These are phyloP conservation scores for Patella ulyssiponensis DNA, from an alignment of 2,888 invertebrate genomes.

Conservation along the genomic window DNA sequence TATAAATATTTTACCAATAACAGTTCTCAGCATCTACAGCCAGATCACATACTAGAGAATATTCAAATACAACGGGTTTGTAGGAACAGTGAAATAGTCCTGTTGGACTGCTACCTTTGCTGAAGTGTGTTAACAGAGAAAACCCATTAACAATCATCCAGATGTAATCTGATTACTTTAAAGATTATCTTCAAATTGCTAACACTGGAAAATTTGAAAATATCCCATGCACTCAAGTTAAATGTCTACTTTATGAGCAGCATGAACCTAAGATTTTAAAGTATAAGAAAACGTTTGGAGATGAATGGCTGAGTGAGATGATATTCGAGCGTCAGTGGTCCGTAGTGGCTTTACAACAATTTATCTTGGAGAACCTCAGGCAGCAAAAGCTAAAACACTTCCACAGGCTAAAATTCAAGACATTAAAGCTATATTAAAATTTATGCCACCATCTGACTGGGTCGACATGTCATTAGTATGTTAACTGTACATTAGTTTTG, in stretches of 20 bases:
- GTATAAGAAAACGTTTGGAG: too few relatives aligned
- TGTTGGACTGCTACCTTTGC: too few relatives aligned
- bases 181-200: too few relatives aligned
- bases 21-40: background rate
- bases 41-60: constrained; percentile 11
- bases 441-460: background rate
- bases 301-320: too few relatives aligned
- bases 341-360: background rate
- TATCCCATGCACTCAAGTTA: too few relatives aligned
- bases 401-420: background rate
- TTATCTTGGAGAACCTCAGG: background rate
- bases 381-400: background rate
- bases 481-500: too few relatives aligned
- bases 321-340: background rate
- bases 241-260: too few relatives aligned
- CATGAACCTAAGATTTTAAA: too few relatives aligned
- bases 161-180: too few relatives aligned
- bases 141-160: background rate
- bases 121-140: too few relatives aligned
- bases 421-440: background rate
- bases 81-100: background rate
- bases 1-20: too few relatives aligned
- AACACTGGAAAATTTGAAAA: too few relatives aligned
- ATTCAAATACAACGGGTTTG: background rate
- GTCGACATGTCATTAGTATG: background rate